These are phyloP conservation scores for Drosophila persimilis DNA, from an alignment of 1,140 invertebrate species.

Conservation along the genomic window DNA sequence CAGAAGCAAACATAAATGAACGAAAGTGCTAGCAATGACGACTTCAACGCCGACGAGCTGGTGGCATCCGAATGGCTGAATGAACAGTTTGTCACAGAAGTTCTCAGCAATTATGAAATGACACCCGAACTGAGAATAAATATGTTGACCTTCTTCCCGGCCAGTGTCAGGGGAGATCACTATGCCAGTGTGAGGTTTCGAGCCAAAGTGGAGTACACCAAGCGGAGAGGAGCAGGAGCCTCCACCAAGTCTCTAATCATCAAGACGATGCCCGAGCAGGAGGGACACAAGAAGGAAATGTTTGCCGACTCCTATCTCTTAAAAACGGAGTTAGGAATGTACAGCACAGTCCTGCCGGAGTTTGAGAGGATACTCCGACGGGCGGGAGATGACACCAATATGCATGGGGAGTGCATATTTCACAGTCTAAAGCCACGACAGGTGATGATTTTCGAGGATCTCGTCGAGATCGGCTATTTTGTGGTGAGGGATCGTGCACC, in stretches of 20 bases:
- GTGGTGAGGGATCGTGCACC: slow-evolving; percentile 39
- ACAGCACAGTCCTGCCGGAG: slow-evolving; percentile 52
- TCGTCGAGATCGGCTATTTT: slow-evolving; percentile 42
- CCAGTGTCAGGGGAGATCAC: slow-evolving; percentile 68
- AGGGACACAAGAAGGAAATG: slow-evolving; percentile 64
- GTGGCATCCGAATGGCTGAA: slow-evolving; percentile 24
- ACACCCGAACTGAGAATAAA: slow-evolving; percentile 27
- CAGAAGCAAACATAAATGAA: no score
- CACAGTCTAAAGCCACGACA: slow-evolving; percentile 40
- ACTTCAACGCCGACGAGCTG: slow-evolving; percentile 13
- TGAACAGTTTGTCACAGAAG: slow-evolving; percentile 46
- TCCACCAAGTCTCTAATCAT: slow-evolving; percentile 58
- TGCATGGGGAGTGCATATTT: slow-evolving; percentile 44
- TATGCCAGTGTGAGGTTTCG: slow-evolving; percentile 78
- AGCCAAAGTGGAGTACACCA: slow-evolving; percentile 28
- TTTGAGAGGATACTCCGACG: slow-evolving; percentile 56
- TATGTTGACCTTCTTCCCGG: slow-evolving; percentile 51
- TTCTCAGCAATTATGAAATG: slow-evolving; percentile 35
- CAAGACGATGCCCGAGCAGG: slow-evolving; percentile 69
- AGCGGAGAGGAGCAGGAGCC: not conserved
- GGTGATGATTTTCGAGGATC: slow-evolving; percentile 22
- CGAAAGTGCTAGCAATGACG: no score
- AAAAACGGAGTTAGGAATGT: slow-evolving; percentile 69
- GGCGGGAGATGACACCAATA: slow-evolving; percentile 37
- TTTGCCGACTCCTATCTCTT: slow-evolving; percentile 47